Base-by-base conservation (phyloP, 2,888 invertebrate genomes). In the Adelognathus sp. region DNA sequence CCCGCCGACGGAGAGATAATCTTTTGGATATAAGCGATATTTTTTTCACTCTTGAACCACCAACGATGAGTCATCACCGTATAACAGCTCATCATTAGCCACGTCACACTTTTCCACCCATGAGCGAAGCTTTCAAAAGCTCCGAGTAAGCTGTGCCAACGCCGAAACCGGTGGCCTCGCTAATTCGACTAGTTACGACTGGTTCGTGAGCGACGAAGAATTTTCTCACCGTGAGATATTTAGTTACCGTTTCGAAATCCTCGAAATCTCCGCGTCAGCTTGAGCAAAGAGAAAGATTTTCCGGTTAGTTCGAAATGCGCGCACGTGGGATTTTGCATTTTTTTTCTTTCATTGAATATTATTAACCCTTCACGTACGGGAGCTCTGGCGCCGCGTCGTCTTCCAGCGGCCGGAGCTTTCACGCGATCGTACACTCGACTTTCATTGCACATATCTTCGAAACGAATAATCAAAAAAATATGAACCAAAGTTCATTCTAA, bases 191-290 rank as follows among this genome's bases (percentile, higher is more conserved):
- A 41, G 66, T 27, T 39, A 54, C 41, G 39, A 52, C 18, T 41
- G 63, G 33, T 70, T 36, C 44, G 29, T 58, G 36, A 50, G 70
- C 29, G 36, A 31, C 29, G 56, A 56, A 18, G 9, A 14, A 36
- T 39, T 21, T 21, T 60, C 46, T n/a, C 33, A 11, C n/a, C 50
- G 5, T 11, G 64, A 60, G 46, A 76, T 39, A 67, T 77, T 46
- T 67, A 67, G 69, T 77, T 77, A 73, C 54, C 44, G 44, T 61
- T n/a, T 73, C 33, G 11, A 36, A 63, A 69, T 69, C 63, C 56
- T 56, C 67, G 31, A 67, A 44, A 44, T 29, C 5, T 36, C 16
- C 6, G 54, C 31, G 46, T 61, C 61, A 69, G 61, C 39, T 18
- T 18, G 31, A 3, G 36, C 11, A 31, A 14, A 33, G 31, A 61